Evolutionary conservation across 2,797 vertebrate species (phyloP), one percentile per base, ranked within the genome.

Genomic region (Phrynocephalus forsythii): DNA sequence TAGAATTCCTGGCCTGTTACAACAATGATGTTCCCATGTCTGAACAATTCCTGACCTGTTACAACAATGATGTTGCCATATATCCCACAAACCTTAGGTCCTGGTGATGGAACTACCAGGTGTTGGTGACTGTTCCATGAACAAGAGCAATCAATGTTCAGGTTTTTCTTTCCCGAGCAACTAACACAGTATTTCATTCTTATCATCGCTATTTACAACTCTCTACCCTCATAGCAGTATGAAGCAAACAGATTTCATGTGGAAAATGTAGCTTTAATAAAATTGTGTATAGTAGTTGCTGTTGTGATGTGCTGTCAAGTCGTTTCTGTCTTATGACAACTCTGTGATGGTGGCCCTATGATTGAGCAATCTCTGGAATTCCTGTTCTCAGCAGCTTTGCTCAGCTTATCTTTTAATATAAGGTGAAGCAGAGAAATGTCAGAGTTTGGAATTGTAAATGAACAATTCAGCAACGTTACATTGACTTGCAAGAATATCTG

Each of bases 401-500:
- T 56, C 52, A 63, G 60, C 13, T 63, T 63, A 63, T 20, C 60
- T 63, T 63, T 63, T 87, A 87, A 72, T 83, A 82, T 0, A 0
- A 52, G 60, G 82, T 90, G 88, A 90, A 88, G 72, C 72, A 91
- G 71, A 84, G 52, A 91, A 67, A 67, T 80, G 38, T 88, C 50
- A 83, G 79, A 66, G 91, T 84, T 38, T 9, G 52, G 85, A 0
- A 2, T 88, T 89, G 22, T 33, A 80, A 86, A 90, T 91, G 72
- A 93, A 95, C 92, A 89, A 91, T 86, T 94, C 82, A 28, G 20
- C 89, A 92, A 88, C 87, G 84, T 91, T 86, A 22, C 77, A 72
- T 88, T 88, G 83, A 79, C 79, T 88, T 95, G 92, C 92, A 92
- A 90, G 85, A 94, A 93, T 86, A 89, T 90, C 80, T 89, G 92